These are phyloP conservation scores for Bombycilla garrulus DNA, from an alignment of 2,113 vertebrate species.

Conservation along the genomic window DNA sequence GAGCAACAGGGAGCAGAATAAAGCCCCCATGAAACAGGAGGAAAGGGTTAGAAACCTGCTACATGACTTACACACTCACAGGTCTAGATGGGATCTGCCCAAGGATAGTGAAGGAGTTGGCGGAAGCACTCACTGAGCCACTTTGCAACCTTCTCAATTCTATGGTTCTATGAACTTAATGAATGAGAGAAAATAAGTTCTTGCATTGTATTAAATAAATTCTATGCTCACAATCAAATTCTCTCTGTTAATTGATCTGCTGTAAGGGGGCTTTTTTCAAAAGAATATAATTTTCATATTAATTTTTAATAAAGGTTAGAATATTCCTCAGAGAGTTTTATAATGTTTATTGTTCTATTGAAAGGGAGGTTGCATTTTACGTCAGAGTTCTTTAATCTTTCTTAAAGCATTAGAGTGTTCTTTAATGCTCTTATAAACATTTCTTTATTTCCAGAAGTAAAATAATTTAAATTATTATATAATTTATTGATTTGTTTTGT, in stretches of 20 bases:
- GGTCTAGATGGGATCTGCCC: background rate
- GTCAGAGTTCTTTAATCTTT: background rate
- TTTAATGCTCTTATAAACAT: background rate
- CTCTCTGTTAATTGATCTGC: background rate
- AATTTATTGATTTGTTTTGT: background rate
- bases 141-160: background rate
- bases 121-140: background rate
- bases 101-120: background rate
- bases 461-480: background rate
- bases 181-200: background rate
- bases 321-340: no score
- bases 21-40: background rate
- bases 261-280: background rate
- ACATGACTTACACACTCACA: background rate
- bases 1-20: background rate
- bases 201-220: background rate
- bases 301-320: slow-evolving; percentile 24
- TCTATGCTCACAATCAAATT: slow-evolving; percentile 16
- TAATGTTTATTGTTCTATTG: background rate
- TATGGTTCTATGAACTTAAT: background rate
- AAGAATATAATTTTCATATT: background rate
- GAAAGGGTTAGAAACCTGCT: background rate
- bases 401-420: background rate
- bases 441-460: background rate
- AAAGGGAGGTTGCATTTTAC: background rate